These are phyloP conservation scores for Cephonodes hylas DNA, from an alignment of 2,888 invertebrate species.

Conservation along the genomic window DNA sequence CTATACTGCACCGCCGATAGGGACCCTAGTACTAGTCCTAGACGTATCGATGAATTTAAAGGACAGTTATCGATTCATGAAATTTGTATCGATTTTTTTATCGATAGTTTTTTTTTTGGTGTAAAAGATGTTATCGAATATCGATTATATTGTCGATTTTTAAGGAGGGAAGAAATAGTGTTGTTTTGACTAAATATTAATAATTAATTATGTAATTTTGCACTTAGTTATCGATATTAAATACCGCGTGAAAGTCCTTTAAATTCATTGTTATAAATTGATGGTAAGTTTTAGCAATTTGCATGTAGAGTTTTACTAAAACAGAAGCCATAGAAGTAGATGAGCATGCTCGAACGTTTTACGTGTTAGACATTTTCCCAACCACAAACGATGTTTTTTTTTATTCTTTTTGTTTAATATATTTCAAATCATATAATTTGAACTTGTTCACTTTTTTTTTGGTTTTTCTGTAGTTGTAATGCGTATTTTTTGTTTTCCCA, in stretches of 20 bases:
- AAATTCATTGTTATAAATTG: conserved; percentile 29
- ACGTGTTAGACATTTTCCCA: conserved; percentile 80
- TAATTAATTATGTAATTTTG: neutral
- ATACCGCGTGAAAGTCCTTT: conserved; percentile 29
- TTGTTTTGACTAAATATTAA: neutral
- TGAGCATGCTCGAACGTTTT: conserved; percentile 58
- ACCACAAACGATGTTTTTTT: conserved; percentile 59
- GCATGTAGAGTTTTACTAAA: conserved; percentile 43
- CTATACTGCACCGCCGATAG: too few relatives aligned
- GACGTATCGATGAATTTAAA: conserved; percentile 18
- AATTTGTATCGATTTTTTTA: neutral
- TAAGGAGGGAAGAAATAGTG: too few relatives aligned
- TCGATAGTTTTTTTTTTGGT: neutral
- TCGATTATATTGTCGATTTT: neutral
- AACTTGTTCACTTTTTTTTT: conserved; percentile 37
- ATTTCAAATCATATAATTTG: conserved; percentile 33
- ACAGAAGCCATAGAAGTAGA: conserved; percentile 74
- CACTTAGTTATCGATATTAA: neutral
- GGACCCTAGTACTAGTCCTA: neutral
- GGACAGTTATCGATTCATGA: conserved; percentile 16
- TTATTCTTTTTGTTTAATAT: conserved; percentile 24
- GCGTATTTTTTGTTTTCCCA: conserved; percentile 78
- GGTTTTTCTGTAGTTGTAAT: conserved; percentile 80
- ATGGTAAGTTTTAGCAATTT: conserved; percentile 45
- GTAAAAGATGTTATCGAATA: too few relatives aligned